These are phyloP conservation scores for Oncorhynchus masou DNA, from an alignment of 2,113 vertebrate species.

Conservation along the genomic window DNA sequence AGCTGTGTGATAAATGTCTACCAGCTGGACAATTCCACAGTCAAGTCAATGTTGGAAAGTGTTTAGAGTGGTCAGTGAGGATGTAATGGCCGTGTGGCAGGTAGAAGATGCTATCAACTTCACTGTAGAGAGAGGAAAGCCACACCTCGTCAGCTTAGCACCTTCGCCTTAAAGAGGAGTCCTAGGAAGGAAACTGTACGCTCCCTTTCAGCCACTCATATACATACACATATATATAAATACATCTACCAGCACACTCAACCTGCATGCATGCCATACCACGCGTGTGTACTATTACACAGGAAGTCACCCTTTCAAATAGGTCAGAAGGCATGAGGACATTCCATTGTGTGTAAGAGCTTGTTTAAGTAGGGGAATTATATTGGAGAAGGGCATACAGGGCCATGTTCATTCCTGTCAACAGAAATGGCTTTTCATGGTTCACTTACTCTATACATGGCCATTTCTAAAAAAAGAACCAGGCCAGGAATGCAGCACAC, in stretches of 20 bases:
- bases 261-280: neutral
- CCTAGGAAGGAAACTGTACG: neutral
- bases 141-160: neutral
- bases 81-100: neutral
- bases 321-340: neutral
- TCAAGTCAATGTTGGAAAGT: slow-evolving; percentile 7
- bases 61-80: neutral
- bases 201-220: neutral
- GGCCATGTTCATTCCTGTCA: neutral
- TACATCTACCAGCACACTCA: neutral
- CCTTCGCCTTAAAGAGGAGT: neutral
- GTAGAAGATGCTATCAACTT: neutral
- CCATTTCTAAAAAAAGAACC: neutral
- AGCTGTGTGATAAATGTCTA: neutral
- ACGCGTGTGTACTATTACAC: neutral
- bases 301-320: neutral
- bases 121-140: neutral
- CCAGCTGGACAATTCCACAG: slow-evolving; percentile 3
- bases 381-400: neutral
- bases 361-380: neutral
- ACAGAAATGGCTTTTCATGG: neutral
- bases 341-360: neutral
- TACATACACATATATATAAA: neutral
- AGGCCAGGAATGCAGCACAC: neutral
- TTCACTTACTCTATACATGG: neutral